Conservation (phyloP, 2,113 vertebrate genomes). For the Hydrochoerus hydrochaeris region DNA sequence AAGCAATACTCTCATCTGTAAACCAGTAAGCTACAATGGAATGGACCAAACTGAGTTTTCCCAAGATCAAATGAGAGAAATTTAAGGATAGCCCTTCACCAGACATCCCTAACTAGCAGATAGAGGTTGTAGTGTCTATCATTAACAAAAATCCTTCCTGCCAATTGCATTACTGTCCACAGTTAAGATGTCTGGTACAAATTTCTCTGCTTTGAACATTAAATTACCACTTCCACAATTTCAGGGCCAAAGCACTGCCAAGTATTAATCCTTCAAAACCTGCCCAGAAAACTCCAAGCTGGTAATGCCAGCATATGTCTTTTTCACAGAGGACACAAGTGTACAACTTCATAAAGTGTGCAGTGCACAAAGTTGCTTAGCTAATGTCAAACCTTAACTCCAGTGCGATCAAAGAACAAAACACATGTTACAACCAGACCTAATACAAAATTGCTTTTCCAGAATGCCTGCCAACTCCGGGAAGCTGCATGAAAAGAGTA, state of each 20-base stretch:
- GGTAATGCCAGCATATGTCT: conserved; percentile 55
- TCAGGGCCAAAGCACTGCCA: conserved; percentile 75
- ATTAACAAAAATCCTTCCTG: not conserved
- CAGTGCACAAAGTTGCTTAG: conserved; percentile 48
- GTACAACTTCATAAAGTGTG: conserved; percentile 57
- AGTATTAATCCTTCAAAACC: conserved; percentile 79
- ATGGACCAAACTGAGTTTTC: not conserved
- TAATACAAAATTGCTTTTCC: not conserved
- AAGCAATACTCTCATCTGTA: not conserved
- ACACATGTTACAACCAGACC: conserved; percentile 59
- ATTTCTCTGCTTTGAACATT: not conserved
- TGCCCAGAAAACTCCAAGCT: conserved; percentile 68
- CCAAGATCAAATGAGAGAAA: not conserved
- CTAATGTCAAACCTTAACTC: conserved; percentile 61
- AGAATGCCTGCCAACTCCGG: conserved; percentile 58
- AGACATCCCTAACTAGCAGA: not conserved
- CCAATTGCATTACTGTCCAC: not conserved
- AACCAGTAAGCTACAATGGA: conserved; percentile 3
- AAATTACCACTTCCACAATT: conserved; percentile 72
- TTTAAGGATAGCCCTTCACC: not conserved
- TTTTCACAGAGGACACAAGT: conserved; percentile 28
- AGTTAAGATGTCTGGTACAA: not conserved
- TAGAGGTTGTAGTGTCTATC: not conserved
- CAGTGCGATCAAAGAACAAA: conserved; percentile 68
- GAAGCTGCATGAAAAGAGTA: conserved; percentile 57